A percentile compares a stretch with the other conserved stretches of the same genome.
phyloP scores from a whole-genome alignment of 1,140 invertebrate species.

The Bradysia coprophila region DNA sequence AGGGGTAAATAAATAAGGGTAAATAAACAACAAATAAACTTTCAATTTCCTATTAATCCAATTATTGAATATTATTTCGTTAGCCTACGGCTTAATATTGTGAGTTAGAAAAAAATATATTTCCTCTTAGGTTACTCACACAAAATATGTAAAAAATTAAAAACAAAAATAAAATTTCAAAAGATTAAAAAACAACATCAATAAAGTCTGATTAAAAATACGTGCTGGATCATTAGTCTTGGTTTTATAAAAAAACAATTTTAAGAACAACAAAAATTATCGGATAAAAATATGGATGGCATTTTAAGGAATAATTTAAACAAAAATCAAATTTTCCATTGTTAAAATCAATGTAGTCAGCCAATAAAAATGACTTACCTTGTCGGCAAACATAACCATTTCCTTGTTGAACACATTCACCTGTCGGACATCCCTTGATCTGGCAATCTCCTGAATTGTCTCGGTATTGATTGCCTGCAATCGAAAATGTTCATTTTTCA shows the following conservation, averaged over 20 bases:
- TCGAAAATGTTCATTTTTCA: background rate
- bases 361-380: slow-evolving; percentile 40
- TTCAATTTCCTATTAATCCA: background rate
- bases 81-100: background rate
- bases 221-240: background rate
- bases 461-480: background rate
- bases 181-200: too few species aligned
- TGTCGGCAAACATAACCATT: slow-evolving; percentile 56
- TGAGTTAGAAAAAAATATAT: too few species aligned
- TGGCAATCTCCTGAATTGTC: slow-evolving; percentile 43
- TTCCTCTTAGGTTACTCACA: background rate
- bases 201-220: too few species aligned
- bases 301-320: too few species aligned
- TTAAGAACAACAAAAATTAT: background rate
- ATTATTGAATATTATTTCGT: background rate
- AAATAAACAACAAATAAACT: too few species aligned
- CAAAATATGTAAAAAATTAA: background rate
- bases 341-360: background rate
- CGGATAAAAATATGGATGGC: too few species aligned
- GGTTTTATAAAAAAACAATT: background rate
- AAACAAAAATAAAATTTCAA: background rate
- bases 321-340: too few species aligned
- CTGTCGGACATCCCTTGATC: slow-evolving; percentile 61
- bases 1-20: too few species aligned
- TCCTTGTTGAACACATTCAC: slow-evolving; percentile 59